Conservation (phyloP, 2,888 invertebrate species). For the Cataglyphis livida region DNA sequence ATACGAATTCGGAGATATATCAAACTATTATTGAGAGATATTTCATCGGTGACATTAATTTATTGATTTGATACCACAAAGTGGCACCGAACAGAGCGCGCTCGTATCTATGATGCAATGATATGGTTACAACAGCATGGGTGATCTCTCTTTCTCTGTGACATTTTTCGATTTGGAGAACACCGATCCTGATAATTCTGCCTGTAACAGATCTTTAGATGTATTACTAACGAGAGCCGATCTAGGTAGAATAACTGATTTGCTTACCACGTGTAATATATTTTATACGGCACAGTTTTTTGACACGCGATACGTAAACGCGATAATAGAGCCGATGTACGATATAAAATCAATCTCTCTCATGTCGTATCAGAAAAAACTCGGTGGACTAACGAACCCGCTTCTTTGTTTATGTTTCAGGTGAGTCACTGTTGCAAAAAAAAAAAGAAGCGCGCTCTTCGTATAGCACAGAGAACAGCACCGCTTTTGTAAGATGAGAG, state of each 20-base stretch:
- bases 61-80: constrained; percentile 59
- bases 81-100: constrained; percentile 45
- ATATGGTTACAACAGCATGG: neutral
- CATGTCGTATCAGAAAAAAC: constrained; percentile 20
- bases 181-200: constrained; percentile 5
- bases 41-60: constrained; percentile 65
- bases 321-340: constrained; percentile 1
- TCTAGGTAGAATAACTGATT: constrained; percentile 56
- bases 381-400: constrained; percentile 70
- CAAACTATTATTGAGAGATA: constrained; percentile 43
- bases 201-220: constrained; percentile 12
- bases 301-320: constrained; percentile 45
- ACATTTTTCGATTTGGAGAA: constrained; percentile 22
- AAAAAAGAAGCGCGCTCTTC: constrained; percentile 5
- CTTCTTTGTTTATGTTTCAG: constrained; percentile 76
- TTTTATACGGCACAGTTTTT: constrained; percentile 31
- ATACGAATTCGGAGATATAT: neutral
- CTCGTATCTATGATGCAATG: neutral
- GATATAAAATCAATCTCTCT: constrained; percentile 64
- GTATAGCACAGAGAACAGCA: constrained; percentile 22
- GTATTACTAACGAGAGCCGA: constrained; percentile 55
- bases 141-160: constrained; percentile 17
- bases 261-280: constrained; percentile 38
- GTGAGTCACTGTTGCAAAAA: constrained; percentile 70
- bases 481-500: constrained; percentile 49